A percentile compares a stretch with the other conserved stretches of the same genome.
These are phyloP conservation scores for Ploceus nigricollis DNA, from an alignment of 2,113 vertebrate species.

Conservation along the genomic window DNA sequence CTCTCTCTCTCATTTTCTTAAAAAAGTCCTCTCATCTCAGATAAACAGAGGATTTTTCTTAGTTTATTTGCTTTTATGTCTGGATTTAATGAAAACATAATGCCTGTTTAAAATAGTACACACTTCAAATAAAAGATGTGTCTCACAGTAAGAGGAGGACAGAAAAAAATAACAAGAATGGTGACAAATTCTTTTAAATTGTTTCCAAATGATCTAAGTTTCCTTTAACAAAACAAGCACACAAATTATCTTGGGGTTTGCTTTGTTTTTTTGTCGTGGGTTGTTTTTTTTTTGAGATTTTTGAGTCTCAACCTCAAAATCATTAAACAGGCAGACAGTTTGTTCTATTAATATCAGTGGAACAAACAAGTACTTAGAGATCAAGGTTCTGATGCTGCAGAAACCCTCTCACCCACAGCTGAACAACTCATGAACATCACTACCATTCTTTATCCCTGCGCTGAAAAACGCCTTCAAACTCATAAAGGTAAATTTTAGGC, in stretches of 20 bases:
- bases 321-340: not conserved
- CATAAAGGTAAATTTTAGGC: not conserved
- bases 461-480: not conserved
- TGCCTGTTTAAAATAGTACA: not conserved
- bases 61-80: conserved; percentile 43
- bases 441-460: not conserved
- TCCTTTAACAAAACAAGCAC: not conserved
- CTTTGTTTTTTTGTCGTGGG: not conserved
- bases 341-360: not conserved
- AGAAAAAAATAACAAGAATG: not conserved
- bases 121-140: not conserved
- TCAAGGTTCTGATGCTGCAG: not conserved
- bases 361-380: not conserved
- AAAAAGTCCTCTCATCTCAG: not conserved
- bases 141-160: not conserved
- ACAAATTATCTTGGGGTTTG: not conserved
- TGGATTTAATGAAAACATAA: not conserved
- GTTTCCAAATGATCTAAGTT: not conserved
- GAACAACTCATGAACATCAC: not conserved
- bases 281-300: not conserved
- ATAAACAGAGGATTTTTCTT: not conserved
- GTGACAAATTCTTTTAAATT: not conserved
- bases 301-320: not conserved
- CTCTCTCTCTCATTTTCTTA: not conserved
- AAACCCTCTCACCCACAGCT: not conserved